Evolutionary conservation across 2,113 vertebrate species (phyloP).

Genomic region (Brachyhypopomus gauderio): DNA sequence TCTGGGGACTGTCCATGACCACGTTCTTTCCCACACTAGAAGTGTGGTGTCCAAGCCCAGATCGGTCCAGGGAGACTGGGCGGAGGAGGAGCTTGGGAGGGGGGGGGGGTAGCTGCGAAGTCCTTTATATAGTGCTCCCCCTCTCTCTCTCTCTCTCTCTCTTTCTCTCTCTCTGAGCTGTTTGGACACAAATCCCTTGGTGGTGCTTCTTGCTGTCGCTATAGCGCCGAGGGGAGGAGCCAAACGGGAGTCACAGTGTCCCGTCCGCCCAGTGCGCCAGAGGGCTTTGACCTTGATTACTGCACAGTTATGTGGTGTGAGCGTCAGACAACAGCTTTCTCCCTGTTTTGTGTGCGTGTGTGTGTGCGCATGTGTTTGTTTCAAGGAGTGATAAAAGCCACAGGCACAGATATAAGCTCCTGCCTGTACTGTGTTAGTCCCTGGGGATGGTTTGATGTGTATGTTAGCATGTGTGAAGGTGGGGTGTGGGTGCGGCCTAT

Average conservation of each 20-base stretch:
- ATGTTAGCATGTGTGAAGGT: neutral
- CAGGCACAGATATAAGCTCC: constrained; percentile 45
- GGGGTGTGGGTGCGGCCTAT: constrained; percentile 41
- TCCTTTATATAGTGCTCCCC: neutral
- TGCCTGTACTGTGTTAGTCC: constrained; percentile 5
- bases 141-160: neutral
- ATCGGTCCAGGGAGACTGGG: constrained; percentile 4
- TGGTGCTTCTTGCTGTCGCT: constrained; percentile 13
- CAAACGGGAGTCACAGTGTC: neutral
- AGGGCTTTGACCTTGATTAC: constrained; percentile 22
- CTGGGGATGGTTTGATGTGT: constrained; percentile 8
- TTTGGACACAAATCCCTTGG: neutral
- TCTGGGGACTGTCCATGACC: constrained; percentile 12
- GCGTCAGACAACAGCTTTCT: neutral
- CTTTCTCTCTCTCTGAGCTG: neutral
- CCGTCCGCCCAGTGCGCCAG: neutral
- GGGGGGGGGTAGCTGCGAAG: neutral
- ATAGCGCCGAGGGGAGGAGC: constrained; percentile 1
- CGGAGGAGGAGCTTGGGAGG: neutral
- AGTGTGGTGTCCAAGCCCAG: constrained; percentile 7
- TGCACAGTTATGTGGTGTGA: neutral
- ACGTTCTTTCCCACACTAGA: constrained; percentile 58
- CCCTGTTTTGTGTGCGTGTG: constrained; percentile 28
- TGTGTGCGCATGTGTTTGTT: constrained; percentile 2
- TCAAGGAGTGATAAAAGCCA: constrained; percentile 31